A percentile compares a stretch with the other conserved stretches of the same genome.
Conservation (phyloP, 2,797 vertebrate species). For the Myiotriccus ornatus region DNA sequence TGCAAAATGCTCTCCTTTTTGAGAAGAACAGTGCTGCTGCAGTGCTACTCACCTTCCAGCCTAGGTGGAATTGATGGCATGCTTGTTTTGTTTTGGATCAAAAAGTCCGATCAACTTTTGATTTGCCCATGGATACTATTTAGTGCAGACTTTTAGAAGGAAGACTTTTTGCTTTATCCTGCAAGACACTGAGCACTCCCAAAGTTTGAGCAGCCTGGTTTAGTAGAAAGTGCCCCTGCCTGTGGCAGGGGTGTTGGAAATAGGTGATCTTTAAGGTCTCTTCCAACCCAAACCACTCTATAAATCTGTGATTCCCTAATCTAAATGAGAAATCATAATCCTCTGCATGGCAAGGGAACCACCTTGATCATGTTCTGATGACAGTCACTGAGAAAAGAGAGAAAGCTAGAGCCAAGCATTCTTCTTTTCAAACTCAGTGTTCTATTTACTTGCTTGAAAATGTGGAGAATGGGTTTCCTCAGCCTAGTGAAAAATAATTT, state of each 20-base stretch:
- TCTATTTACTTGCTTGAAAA: not conserved
- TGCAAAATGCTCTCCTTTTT: not conserved
- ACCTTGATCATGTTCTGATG: not conserved
- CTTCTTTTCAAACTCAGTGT: not conserved
- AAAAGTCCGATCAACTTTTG: not conserved
- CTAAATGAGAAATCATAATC: not conserved
- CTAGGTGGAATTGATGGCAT: accelerated
- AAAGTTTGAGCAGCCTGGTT: not conserved
- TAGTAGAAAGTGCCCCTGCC: not conserved
- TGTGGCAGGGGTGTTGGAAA: not conserved
- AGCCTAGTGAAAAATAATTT: not conserved
- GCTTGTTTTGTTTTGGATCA: not conserved
- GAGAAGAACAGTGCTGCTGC: not conserved
- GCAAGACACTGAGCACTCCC: not conserved
- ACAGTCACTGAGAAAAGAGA: not conserved
- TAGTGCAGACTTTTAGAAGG: not conserved
- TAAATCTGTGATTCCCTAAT: not conserved
- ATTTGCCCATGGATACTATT: not conserved
- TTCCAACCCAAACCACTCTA: not conserved
- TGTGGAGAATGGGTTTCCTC: not conserved
- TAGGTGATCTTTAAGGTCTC: not conserved
- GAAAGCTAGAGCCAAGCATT: not conserved
- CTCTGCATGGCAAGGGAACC: accelerated
- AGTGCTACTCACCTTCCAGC: not conserved
- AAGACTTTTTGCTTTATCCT: not conserved